These are phyloP conservation scores for Aspidoscelis tigris DNA, from an alignment of 2,113 vertebrate genomes.

Conservation along the genomic window DNA sequence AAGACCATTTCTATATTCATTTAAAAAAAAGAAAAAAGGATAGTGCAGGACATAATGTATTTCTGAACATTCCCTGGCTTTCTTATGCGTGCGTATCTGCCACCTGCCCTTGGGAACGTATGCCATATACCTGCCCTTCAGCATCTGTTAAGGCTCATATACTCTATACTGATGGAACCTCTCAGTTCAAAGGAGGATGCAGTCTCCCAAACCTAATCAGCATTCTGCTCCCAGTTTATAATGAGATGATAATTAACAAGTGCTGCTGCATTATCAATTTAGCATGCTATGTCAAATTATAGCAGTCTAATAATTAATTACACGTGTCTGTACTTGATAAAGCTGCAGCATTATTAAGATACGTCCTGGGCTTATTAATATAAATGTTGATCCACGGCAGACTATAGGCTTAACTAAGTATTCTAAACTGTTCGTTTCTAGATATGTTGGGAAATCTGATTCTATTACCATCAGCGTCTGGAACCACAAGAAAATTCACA, in stretches of 20 bases:
- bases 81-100: too few species aligned
- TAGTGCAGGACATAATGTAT: background rate
- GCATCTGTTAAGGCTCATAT: background rate
- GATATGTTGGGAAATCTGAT: conserved; percentile 96
- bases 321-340: conserved; percentile 52
- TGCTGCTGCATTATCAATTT: conserved; percentile 60
- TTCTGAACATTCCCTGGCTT: background rate
- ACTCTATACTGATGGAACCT: background rate
- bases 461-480: conserved; percentile 98
- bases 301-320: conserved; percentile 63
- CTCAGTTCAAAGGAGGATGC: background rate
- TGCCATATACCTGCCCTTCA: background rate
- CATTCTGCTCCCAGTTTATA: conserved; percentile 50
- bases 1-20: too few species aligned
- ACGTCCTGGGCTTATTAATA: conserved; percentile 19
- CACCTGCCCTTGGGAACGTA: background rate
- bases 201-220: conserved; percentile 38
- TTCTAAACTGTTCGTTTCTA: conserved; percentile 61
- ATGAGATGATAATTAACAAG: conserved; percentile 57
- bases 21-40: too few species aligned
- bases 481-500: conserved; percentile 99
- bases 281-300: conserved; percentile 53
- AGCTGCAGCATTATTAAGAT: conserved; percentile 39
- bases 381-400: conserved; percentile 14
- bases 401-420: conserved; percentile 22